A percentile compares a stretch with the other conserved stretches of the same genome.
Conservation (phyloP, 2,113 vertebrate genomes). For the Tachysurus vachellii region DNA sequence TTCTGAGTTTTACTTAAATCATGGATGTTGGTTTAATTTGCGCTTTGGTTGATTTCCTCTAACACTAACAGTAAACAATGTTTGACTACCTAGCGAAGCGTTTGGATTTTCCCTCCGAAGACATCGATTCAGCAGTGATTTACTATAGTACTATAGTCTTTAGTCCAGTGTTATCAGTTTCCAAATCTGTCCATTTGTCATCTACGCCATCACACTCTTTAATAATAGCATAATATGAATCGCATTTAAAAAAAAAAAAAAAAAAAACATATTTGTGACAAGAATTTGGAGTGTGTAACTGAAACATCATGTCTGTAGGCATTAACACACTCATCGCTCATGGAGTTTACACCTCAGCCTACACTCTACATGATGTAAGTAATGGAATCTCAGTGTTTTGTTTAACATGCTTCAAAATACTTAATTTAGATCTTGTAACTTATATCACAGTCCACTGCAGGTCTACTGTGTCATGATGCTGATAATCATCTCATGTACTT, state of each 20-base stretch:
- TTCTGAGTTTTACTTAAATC: too few relatives aligned
- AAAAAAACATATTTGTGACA: background rate
- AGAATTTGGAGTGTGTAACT: constrained; percentile 14
- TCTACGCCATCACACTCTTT: background rate
- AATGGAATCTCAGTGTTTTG: background rate
- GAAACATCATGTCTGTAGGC: constrained; percentile 74
- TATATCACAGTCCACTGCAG: background rate
- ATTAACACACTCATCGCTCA: constrained; percentile 93
- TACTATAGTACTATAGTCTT: background rate
- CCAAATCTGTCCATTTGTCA: background rate
- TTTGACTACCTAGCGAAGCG: background rate
- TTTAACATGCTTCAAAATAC: background rate
- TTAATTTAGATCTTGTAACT: background rate
- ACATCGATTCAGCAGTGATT: background rate
- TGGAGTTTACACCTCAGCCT: constrained; percentile 86
- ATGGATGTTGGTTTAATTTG: background rate
- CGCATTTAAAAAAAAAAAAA: too few relatives aligned
- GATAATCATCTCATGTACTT: background rate
- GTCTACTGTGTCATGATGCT: background rate
- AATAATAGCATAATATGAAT: background rate
- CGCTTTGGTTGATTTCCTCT: background rate
- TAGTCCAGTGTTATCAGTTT: background rate
- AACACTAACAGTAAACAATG: background rate
- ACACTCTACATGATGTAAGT: constrained; percentile 95
- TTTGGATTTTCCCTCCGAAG: background rate